phyloP scores from a whole-genome alignment of 2,888 invertebrate genomes.

The Luffia ferchaultella region DNA sequence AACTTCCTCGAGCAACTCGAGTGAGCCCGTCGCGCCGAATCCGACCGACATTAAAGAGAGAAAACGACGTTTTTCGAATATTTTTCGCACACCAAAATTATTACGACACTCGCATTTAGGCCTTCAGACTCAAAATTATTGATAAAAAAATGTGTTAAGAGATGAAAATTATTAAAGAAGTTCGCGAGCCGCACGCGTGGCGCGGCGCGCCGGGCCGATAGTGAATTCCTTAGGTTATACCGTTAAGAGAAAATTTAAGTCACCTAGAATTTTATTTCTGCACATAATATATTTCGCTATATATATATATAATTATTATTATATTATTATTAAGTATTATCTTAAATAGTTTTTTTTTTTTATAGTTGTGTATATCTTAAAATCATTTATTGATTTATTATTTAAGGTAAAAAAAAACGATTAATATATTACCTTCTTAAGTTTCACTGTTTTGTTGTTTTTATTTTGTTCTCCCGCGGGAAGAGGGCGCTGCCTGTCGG shows the following conservation, averaged over 20 bases:
- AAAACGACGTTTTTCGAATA: conserved; percentile 41
- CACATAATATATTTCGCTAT: conserved; percentile 68
- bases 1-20: conserved; percentile 99
- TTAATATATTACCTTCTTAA: conserved; percentile 67
- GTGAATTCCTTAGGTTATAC: conserved; percentile 62
- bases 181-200: conserved; percentile 26
- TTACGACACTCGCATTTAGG: conserved; percentile 74
- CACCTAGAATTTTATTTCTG: conserved; percentile 68
- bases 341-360: conserved; percentile 53
- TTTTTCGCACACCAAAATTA: conserved; percentile 66
- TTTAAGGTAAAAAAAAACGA: conserved; percentile 58
- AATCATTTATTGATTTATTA: conserved; percentile 66
- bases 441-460: conserved; percentile 45
- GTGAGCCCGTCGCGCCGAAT: conserved; percentile 55
- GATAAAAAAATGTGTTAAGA: conserved; percentile 52
- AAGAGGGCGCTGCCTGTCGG: too few species aligned
- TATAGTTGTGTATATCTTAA: conserved; percentile 67
- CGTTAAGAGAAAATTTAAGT: conserved; percentile 65
- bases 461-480: conserved; percentile 15
- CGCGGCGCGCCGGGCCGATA: conserved; percentile 42
- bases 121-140: conserved; percentile 72
- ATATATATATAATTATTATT: conserved; percentile 56
- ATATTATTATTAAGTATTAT: conserved; percentile 66
- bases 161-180: conserved; percentile 54
- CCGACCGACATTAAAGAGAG: conserved; percentile 22